Conservation (phyloP, 2,888 invertebrate genomes). For the Polyploca ridens region DNA sequence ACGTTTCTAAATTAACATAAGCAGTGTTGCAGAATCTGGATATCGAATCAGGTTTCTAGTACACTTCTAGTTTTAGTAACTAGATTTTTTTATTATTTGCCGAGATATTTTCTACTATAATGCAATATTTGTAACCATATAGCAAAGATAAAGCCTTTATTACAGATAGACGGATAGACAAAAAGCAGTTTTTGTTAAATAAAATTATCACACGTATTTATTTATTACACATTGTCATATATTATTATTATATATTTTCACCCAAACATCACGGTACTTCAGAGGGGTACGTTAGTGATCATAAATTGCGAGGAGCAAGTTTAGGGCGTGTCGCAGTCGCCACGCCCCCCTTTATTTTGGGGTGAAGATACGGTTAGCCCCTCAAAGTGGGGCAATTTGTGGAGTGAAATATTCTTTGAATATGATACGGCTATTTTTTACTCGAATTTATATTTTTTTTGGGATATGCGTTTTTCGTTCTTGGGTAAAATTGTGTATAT, state of each 20-base stretch:
- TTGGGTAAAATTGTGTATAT: too few relatives aligned
- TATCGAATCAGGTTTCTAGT: too few relatives aligned
- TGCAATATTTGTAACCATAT: too few relatives aligned
- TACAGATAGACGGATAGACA: too few relatives aligned
- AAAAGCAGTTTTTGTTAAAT: too few relatives aligned
- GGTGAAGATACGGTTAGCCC: slow-evolving; percentile 7
- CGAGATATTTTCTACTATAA: too few relatives aligned
- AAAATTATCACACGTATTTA: neutral
- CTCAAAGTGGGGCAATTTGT: slow-evolving; percentile 2
- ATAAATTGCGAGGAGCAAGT: neutral
- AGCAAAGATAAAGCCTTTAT: too few relatives aligned
- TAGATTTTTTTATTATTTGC: too few relatives aligned
- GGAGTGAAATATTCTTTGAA: neutral
- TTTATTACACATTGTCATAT: neutral
- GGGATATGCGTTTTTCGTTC: too few relatives aligned
- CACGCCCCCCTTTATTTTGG: slow-evolving; percentile 4
- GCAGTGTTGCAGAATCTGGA: too few relatives aligned
- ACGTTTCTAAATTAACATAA: too few relatives aligned
- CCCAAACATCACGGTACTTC: neutral
- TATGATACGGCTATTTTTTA: neutral
- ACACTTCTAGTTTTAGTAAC: too few relatives aligned
- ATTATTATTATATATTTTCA: neutral
- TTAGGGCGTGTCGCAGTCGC: neutral
- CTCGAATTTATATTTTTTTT: neutral
- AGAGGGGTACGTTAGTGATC: neutral